These are phyloP conservation scores for Erythrocebus patas DNA, from an alignment of 2,113 vertebrate species.

Conservation along the genomic window DNA sequence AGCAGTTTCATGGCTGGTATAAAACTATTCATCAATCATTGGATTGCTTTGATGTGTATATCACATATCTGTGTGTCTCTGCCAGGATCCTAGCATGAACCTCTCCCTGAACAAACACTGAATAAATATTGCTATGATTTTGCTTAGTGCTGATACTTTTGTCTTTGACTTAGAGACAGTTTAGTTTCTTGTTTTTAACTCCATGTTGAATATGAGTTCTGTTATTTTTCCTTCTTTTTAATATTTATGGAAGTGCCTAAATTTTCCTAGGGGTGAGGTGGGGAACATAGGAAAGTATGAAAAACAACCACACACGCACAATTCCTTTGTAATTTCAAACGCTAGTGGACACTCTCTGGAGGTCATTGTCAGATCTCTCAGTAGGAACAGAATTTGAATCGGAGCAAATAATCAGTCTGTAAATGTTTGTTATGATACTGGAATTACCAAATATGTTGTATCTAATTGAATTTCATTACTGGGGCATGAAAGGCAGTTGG, in stretches of 20 bases:
- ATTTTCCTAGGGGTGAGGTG: background rate
- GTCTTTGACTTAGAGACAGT: background rate
- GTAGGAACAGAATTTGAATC: background rate
- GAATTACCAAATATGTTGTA: background rate
- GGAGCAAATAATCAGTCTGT: background rate
- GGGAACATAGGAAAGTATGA: background rate
- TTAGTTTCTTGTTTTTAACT: slow-evolving; percentile 1
- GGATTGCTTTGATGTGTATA: slow-evolving; percentile 7
- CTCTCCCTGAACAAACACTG: background rate
- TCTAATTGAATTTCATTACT: background rate
- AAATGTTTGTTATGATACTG: background rate
- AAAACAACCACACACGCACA: background rate
- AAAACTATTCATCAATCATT: background rate
- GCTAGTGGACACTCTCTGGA: background rate
- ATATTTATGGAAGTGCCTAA: background rate
- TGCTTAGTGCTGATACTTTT: background rate
- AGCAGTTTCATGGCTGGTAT: background rate
- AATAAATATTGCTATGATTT: background rate
- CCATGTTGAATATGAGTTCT: background rate
- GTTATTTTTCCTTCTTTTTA: background rate
- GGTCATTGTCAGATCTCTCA: background rate
- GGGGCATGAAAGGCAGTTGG: background rate
- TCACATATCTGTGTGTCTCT: background rate
- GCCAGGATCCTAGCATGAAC: background rate
- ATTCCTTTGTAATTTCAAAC: background rate